Conservation (phyloP, 2,797 vertebrate species). For the Eulemur coronatus region DNA sequence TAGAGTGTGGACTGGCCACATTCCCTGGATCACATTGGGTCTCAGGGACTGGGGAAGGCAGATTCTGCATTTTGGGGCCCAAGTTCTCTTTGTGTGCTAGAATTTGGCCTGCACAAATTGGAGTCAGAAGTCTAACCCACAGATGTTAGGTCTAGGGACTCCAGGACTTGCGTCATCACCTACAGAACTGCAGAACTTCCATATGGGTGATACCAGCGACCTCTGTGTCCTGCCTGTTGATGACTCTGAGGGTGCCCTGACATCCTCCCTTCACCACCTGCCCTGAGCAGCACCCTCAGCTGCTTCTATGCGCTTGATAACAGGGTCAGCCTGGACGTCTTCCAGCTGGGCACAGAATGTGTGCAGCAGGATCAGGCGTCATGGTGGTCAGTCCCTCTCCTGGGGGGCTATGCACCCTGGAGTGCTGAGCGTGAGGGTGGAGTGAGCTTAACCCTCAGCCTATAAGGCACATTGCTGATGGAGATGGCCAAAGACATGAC, state of each 20-base stretch:
- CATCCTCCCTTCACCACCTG: background rate
- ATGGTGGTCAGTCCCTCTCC: background rate
- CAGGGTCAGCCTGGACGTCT: background rate
- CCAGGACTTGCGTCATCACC: background rate
- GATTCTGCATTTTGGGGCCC: background rate
- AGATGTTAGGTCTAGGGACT: background rate
- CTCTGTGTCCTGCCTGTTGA: background rate
- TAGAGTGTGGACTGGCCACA: too few species aligned
- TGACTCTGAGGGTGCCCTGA: background rate
- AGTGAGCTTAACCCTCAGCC: background rate
- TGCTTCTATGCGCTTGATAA: background rate
- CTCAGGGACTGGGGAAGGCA: background rate
- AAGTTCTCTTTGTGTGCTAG: background rate
- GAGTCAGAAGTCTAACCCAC: background rate
- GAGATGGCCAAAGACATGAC: background rate
- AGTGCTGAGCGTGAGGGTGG: background rate
- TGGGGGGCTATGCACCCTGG: background rate
- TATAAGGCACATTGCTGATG: background rate
- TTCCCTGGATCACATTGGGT: background rate
- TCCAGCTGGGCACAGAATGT: background rate
- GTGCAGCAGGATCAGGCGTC: background rate
- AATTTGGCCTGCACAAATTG: background rate
- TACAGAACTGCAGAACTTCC: background rate
- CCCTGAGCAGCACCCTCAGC: background rate
- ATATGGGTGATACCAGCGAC: background rate